A percentile compares a stretch with the other conserved stretches of the same genome.
phyloP scores from a whole-genome alignment of 2,888 invertebrate species.

The Drosophila paramelanica region DNA sequence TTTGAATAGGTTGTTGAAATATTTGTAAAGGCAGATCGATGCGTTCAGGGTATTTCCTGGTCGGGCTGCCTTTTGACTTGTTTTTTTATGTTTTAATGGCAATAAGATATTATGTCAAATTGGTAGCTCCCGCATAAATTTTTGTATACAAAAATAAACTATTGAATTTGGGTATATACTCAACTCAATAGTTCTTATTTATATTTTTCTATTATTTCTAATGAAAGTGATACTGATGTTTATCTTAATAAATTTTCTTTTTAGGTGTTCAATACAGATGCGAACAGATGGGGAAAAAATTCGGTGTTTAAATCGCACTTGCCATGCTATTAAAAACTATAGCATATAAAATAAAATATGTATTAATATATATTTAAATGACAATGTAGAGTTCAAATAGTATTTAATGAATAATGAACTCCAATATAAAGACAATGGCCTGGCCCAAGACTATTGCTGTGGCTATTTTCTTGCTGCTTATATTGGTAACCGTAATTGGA shows the following conservation, averaged over 20 bases:
- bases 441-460: constrained; percentile 87
- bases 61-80: too few relatives aligned
- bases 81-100: neutral
- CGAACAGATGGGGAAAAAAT: neutral
- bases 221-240: neutral
- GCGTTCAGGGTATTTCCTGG: too few relatives aligned
- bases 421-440: constrained; percentile 83
- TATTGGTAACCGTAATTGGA: constrained; percentile 91
- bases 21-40: too few relatives aligned
- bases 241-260: neutral
- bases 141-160: neutral
- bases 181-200: neutral
- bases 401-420: constrained; percentile 53
- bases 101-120: too few relatives aligned
- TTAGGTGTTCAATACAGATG: constrained; percentile 2
- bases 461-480: constrained; percentile 88
- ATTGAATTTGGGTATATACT: neutral
- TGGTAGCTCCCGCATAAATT: neutral
- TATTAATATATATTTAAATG: constrained; percentile 8
- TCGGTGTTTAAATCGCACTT: neutral
- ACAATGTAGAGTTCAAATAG: constrained; percentile 4
- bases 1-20: too few relatives aligned
- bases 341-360: constrained; percentile 11
- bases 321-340: constrained; percentile 6
- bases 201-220: too few relatives aligned